Evolutionary conservation across 1,140 invertebrate genomes (phyloP).

Genomic region (Holcopasites calliopsidis): DNA sequence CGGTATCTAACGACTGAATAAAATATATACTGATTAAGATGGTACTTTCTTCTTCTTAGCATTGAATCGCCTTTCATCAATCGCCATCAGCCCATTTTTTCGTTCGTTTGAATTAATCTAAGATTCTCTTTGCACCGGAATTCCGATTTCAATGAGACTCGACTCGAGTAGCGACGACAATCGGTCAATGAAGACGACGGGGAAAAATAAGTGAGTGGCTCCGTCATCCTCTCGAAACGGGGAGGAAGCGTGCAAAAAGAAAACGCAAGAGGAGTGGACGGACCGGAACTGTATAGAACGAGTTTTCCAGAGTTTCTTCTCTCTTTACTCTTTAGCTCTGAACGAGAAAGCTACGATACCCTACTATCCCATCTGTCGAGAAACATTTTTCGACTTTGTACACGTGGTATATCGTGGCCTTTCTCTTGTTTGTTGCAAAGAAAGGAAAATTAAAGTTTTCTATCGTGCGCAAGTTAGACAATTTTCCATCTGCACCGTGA

Average conservation of each 20-base stretch:
- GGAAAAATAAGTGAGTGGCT: not conserved
- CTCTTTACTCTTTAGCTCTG: no score
- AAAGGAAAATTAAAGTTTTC: no score
- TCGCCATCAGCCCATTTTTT: no score
- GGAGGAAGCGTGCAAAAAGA: not conserved
- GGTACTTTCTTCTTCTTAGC: no score
- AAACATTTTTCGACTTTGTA: conserved; percentile 34
- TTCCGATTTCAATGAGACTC: not conserved
- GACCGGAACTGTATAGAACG: conserved; percentile 29
- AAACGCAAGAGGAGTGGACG: not conserved
- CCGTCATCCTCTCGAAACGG: not conserved
- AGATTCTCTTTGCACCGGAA: not conserved
- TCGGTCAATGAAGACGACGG: not conserved
- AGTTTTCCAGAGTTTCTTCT: conserved; percentile 19
- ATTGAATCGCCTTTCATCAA: no score
- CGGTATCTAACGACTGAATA: no score
- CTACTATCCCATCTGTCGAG: not conserved
- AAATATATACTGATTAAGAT: no score
- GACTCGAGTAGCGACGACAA: conserved; percentile 3
- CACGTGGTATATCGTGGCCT: no score
- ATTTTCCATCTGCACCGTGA: not conserved
- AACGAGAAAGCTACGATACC: no score
- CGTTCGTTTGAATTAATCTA: not conserved
- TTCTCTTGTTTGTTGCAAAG: no score
- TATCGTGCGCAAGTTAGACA: no score